phyloP scores from a whole-genome alignment of 37 sponge, comb jelly and placozoan species.

The Spongilla lacustris region DNA sequence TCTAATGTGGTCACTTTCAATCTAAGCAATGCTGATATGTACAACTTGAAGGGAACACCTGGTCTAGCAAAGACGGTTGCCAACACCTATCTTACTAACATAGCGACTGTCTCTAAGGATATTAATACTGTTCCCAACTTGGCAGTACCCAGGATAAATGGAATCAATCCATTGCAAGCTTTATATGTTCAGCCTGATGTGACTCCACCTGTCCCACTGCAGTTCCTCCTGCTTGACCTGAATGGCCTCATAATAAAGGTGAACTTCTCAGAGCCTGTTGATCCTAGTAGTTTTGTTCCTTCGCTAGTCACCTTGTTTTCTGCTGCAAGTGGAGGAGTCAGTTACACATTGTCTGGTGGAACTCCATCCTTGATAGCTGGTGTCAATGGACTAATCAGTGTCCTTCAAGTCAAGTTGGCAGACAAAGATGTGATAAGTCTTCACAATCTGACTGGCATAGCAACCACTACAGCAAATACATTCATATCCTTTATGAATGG shows the following conservation, averaged over 20 bases:
- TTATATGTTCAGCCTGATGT: slow-evolving; percentile 62
- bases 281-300: slow-evolving; percentile 64
- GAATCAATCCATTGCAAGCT: slow-evolving; percentile 80
- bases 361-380: slow-evolving; percentile 43
- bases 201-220: slow-evolving; percentile 44
- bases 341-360: slow-evolving; percentile 77
- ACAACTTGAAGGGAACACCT: slow-evolving; percentile 61
- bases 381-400: slow-evolving; percentile 43
- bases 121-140: slow-evolving; percentile 22
- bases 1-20: slow-evolving; percentile 26
- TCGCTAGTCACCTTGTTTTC: slow-evolving; percentile 60
- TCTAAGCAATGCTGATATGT: slow-evolving; percentile 58
- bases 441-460: slow-evolving; percentile 64
- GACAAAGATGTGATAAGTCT: slow-evolving; percentile 76
- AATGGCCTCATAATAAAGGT: slow-evolving; percentile 63
- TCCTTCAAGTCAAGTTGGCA: slow-evolving; percentile 56
- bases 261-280: slow-evolving; percentile 82
- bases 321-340: slow-evolving; percentile 17
- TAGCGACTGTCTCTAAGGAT: slow-evolving; percentile 39
- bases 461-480: slow-evolving; percentile 50
- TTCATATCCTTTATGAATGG: slow-evolving; percentile 44
- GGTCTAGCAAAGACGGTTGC: slow-evolving; percentile 68
- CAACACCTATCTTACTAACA: slow-evolving; percentile 75
- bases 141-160: slow-evolving; percentile 56
- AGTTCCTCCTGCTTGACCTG: slow-evolving; percentile 73